phyloP scores from a whole-genome alignment of 2,113 vertebrate species.

The Marmota flaviventris region DNA sequence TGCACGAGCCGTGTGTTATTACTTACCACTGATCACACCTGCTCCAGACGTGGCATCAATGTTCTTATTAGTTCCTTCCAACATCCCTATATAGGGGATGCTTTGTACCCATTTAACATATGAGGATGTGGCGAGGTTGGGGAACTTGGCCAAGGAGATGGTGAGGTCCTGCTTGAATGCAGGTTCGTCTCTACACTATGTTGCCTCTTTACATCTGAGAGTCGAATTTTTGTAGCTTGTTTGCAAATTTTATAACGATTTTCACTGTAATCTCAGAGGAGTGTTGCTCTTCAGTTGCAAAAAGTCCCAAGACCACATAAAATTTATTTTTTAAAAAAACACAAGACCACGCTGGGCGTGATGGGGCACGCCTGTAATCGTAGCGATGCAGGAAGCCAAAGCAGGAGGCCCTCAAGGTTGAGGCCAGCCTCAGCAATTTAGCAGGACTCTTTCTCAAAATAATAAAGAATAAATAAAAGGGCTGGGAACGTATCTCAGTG shows the following conservation, averaged over 20 bases:
- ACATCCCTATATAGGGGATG: background rate
- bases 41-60: background rate
- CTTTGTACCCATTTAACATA: background rate
- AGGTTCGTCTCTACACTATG: background rate
- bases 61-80: background rate
- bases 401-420: too few species aligned
- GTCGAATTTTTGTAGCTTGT: background rate
- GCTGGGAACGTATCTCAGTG: too few species aligned
- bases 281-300: background rate
- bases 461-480: background rate
- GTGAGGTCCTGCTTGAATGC: background rate
- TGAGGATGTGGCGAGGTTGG: background rate
- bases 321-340: background rate
- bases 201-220: background rate
- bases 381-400: too few species aligned
- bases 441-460: background rate
- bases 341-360: background rate
- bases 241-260: background rate
- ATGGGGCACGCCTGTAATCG: too few species aligned
- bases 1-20: fast-evolving
- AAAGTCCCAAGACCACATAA: background rate
- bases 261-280: background rate
- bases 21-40: too few species aligned
- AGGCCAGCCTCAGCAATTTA: too few species aligned
- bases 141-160: background rate